Percentiles rank a stretch among this genome's conserved stretches.
Evolutionary conservation across 2,888 invertebrate genomes (phyloP).

Genomic region (Chironomus riparius): DNA sequence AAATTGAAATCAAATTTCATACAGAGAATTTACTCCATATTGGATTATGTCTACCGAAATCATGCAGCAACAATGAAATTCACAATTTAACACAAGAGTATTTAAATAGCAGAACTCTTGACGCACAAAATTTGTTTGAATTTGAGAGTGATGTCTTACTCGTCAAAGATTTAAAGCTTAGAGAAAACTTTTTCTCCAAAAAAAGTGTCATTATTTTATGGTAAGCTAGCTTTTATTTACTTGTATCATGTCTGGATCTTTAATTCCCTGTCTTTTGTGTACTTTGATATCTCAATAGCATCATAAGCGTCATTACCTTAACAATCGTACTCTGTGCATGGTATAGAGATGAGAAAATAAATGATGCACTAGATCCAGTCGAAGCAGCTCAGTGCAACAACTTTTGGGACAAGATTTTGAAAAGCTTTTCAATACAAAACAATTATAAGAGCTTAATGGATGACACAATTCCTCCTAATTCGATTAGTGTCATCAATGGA

Average conservation of each 20-base stretch:
- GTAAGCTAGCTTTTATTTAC: conserved; percentile 14
- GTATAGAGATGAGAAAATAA: conserved; percentile 19
- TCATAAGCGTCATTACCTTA: not conserved
- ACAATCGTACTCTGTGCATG: conserved; percentile 3
- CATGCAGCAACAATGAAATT: conserved; percentile 41
- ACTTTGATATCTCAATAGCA: not conserved
- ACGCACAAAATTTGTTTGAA: conserved; percentile 38
- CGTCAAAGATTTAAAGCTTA: conserved; percentile 39
- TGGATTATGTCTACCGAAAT: conserved; percentile 47
- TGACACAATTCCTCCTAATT: conserved; percentile 28
- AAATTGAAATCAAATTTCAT: conserved; percentile 42
- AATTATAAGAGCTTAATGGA: conserved; percentile 32
- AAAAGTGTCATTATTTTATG: conserved; percentile 37
- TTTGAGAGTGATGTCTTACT: conserved; percentile 39
- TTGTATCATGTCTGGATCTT: too few species aligned
- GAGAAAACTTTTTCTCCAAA: conserved; percentile 36
- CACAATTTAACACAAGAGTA: conserved; percentile 37
- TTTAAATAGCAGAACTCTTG: conserved; percentile 35
- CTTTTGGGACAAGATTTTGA: conserved; percentile 32
- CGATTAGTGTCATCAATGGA: conserved; percentile 41
- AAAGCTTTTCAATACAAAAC: conserved; percentile 38
- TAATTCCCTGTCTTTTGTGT: too few species aligned
- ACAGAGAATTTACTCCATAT: conserved; percentile 45
- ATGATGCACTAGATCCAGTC: not conserved
- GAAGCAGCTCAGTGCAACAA: conserved; percentile 9